These are phyloP conservation scores for Desmophyllum pertusum DNA, from an alignment of 92 coral and sea anemone genomes.

Conservation along the genomic window DNA sequence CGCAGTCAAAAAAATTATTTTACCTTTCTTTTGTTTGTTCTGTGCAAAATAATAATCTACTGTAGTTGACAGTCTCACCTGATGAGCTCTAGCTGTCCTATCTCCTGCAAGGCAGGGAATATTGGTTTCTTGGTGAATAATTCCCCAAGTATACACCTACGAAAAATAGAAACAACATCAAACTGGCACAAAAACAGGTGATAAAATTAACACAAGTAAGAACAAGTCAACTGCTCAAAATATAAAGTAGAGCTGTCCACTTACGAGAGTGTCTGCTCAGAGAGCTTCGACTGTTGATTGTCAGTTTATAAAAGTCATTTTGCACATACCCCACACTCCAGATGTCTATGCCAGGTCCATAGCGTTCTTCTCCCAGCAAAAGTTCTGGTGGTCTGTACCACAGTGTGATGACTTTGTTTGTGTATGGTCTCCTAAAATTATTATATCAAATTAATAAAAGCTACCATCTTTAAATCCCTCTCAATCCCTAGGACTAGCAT, in stretches of 20 bases:
- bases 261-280: too few relatives aligned
- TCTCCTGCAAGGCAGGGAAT: slow-evolving; percentile 95
- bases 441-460: background rate
- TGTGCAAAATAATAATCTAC: too few relatives aligned
- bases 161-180: background rate
- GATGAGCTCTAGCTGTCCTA: slow-evolving; percentile 96
- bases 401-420: slow-evolving; percentile 95
- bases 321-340: slow-evolving; percentile 97
- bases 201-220: background rate
- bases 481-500: background rate
- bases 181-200: background rate
- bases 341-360: slow-evolving; percentile 98
- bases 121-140: slow-evolving; percentile 96
- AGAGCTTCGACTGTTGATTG: too few relatives aligned
- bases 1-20: too few relatives aligned
- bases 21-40: too few relatives aligned
- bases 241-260: too few relatives aligned
- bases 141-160: slow-evolving; percentile 96
- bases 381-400: slow-evolving; percentile 99
- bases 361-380: slow-evolving; percentile 93
- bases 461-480: background rate
- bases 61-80: slow-evolving; percentile 58
- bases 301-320: background rate
- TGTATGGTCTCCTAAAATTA: slow-evolving; percentile 87
- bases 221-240: background rate